phyloP scores from a whole-genome alignment of 2,888 invertebrate genomes.

The Subacronicta megacephala region DNA sequence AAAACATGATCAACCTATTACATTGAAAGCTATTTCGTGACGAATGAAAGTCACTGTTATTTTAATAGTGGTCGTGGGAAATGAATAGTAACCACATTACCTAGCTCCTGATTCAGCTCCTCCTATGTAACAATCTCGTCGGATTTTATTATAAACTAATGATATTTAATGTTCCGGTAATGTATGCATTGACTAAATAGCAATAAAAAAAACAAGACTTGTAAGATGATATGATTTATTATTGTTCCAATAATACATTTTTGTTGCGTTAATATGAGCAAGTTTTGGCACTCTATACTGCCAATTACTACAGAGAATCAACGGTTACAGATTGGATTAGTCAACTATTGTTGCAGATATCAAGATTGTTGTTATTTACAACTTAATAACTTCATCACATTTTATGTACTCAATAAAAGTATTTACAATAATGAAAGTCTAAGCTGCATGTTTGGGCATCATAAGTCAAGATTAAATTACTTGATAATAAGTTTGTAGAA shows the following conservation, averaged over 20 bases:
- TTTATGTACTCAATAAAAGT: neutral
- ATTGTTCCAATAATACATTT: conserved; percentile 44
- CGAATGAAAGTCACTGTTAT: too few relatives aligned
- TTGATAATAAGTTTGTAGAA: neutral
- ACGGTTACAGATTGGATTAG: neutral
- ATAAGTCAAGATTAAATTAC: neutral
- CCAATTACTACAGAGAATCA: conserved; percentile 11
- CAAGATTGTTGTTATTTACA: neutral
- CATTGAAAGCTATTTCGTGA: too few relatives aligned
- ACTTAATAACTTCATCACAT: too few relatives aligned
- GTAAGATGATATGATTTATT: conserved; percentile 61
- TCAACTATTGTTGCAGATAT: neutral
- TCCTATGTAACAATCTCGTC: too few relatives aligned
- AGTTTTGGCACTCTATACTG: conserved; percentile 38
- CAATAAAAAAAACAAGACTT: neutral
- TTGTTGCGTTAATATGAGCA: conserved; percentile 43
- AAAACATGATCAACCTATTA: too few relatives aligned
- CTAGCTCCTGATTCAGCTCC: too few relatives aligned
- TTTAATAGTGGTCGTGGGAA: too few relatives aligned
- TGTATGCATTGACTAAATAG: too few relatives aligned
- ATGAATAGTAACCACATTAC: too few relatives aligned
- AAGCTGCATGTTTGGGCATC: neutral
- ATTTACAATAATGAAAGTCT: neutral
- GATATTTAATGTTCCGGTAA: too few relatives aligned
- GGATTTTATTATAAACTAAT: too few relatives aligned